Evolutionary conservation across 2,113 vertebrate species (phyloP).

Genomic region (Brevimyrus niger): DNA sequence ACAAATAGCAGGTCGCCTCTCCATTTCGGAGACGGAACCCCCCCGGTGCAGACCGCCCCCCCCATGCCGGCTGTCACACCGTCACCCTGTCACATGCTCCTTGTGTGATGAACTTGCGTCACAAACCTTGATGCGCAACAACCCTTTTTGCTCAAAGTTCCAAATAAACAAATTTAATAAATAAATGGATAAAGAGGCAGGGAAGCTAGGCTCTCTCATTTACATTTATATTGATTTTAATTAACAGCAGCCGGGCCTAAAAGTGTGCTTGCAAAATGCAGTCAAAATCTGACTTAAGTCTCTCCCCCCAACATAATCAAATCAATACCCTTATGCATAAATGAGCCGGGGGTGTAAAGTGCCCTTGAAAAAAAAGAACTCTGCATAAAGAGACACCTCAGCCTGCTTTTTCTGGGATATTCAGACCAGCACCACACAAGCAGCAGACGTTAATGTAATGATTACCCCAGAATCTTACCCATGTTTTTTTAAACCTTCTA

Average conservation of each 20-base stretch:
- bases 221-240: constrained; percentile 17
- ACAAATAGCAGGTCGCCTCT: neutral
- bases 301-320: neutral
- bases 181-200: neutral
- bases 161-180: neutral
- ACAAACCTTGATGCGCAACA: neutral
- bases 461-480: neutral
- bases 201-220: neutral
- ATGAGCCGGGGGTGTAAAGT: neutral
- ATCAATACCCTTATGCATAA: neutral
- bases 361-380: neutral
- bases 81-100: neutral
- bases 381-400: neutral
- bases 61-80: neutral
- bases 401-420: neutral
- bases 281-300: constrained; percentile 19
- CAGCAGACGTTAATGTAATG: neutral
- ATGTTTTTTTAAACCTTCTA: neutral
- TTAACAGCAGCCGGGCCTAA: constrained; percentile 11
- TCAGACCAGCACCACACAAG: neutral
- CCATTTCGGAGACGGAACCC: neutral
- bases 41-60: neutral
- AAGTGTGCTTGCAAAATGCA: constrained; percentile 9
- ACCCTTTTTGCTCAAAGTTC: neutral
- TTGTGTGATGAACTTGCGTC: neutral